phyloP scores from a whole-genome alignment of 1,140 invertebrate genomes.

The Philaenus spumarius region DNA sequence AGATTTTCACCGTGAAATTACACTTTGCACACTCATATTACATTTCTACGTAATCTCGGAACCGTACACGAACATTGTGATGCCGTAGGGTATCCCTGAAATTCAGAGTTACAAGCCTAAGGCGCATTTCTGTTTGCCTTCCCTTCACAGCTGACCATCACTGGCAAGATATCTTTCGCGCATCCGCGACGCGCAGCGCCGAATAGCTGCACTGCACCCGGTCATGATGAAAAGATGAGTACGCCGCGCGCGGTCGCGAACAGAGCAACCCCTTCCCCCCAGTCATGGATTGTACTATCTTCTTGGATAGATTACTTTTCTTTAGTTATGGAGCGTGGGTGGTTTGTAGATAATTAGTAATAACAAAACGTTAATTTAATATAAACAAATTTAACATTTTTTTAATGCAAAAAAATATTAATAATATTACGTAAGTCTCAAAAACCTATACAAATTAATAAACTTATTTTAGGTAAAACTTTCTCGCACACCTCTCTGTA shows the following conservation, averaged over 20 bases:
- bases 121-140: conserved; percentile 38
- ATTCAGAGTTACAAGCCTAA: conserved; percentile 40
- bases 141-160: conserved; percentile 28
- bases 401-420: too few relatives aligned
- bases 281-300: too few relatives aligned
- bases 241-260: not conserved
- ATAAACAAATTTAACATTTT: too few relatives aligned
- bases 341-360: too few relatives aligned
- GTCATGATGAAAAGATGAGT: conserved; percentile 16
- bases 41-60: conserved; percentile 52
- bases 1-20: conserved; percentile 53
- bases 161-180: conserved; percentile 31
- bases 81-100: conserved; percentile 39
- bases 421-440: too few relatives aligned
- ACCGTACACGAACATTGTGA: conserved; percentile 51
- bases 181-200: conserved; percentile 38
- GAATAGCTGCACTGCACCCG: conserved; percentile 34
- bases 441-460: too few relatives aligned
- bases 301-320: too few relatives aligned
- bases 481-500: too few relatives aligned
- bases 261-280: too few relatives aligned
- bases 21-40: conserved; percentile 44
- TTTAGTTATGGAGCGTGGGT: too few relatives aligned
- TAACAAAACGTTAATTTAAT: too few relatives aligned
- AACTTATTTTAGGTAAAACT: too few relatives aligned